phyloP scores from a whole-genome alignment of 2,888 invertebrate species.

The Tipula vernalis region DNA sequence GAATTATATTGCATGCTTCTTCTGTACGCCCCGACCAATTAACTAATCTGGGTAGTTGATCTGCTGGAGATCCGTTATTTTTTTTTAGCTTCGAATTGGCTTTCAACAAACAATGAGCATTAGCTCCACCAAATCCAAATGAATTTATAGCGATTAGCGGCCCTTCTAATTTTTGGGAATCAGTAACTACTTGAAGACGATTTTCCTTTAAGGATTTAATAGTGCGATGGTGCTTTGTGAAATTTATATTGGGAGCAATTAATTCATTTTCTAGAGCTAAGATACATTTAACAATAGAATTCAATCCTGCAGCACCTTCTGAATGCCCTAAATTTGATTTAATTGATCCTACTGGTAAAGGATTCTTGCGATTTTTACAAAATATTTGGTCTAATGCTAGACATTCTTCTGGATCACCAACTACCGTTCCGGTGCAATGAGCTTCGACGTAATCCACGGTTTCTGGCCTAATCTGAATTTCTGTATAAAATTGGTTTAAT shows the following conservation, averaged over 20 bases:
- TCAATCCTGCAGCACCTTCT: constrained; percentile 74
- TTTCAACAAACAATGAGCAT: constrained; percentile 40
- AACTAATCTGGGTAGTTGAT: constrained; percentile 59
- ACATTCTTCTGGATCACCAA: constrained; percentile 89
- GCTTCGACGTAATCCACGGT: constrained; percentile 72
- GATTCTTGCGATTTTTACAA: constrained; percentile 57
- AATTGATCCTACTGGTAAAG: constrained; percentile 76
- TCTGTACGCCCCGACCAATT: constrained; percentile 69
- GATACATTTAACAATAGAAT: constrained; percentile 68
- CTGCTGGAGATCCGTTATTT: constrained; percentile 47
- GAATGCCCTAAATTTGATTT: constrained; percentile 92
- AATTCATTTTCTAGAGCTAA: constrained; percentile 67
- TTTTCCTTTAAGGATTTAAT: constrained; percentile 50
- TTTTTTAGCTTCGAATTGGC: constrained; percentile 24
- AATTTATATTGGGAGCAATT: constrained; percentile 82
- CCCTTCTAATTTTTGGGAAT: constrained; percentile 53
- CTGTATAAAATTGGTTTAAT: constrained; percentile 50
- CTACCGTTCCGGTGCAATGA: constrained; percentile 69
- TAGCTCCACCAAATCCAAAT: constrained; percentile 89
- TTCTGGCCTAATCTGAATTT: constrained; percentile 55
- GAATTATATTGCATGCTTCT: constrained; percentile 51
- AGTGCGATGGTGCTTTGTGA: constrained; percentile 45
- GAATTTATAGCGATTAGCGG: constrained; percentile 76
- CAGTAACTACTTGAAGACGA: constrained; percentile 58
- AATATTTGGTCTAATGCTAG: constrained; percentile 69